Percentiles rank a stretch among this genome's conserved stretches.
phyloP scores from a whole-genome alignment of 2,888 invertebrate species.

The Athripsodes cinereus region DNA sequence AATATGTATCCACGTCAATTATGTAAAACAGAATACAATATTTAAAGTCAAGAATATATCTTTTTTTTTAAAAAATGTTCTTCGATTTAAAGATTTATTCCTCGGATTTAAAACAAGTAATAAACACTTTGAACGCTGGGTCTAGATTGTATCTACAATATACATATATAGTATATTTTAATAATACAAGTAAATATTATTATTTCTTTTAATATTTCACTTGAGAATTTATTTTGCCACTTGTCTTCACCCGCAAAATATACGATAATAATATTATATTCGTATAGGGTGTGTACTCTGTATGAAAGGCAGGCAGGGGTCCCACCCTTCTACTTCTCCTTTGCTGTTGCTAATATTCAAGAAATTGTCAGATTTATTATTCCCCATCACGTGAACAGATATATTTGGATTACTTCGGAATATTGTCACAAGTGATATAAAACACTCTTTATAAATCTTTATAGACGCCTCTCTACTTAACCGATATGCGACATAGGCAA shows the following conservation, averaged over 20 bases:
- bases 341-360: conserved; percentile 6
- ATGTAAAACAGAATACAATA: no score
- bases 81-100: no score
- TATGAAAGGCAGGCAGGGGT: no score
- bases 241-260: neutral
- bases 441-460: conserved; percentile 5
- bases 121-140: no score
- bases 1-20: no score
- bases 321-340: conserved; percentile 1
- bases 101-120: no score
- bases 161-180: no score
- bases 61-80: no score
- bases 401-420: conserved; percentile 8
- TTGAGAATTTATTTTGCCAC: neutral
- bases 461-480: neutral
- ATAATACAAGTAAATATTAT: no score
- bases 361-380: conserved; percentile 10
- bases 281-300: neutral
- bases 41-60: no score
- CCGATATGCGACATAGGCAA: no score
- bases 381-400: conserved; percentile 9
- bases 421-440: conserved; percentile 10
- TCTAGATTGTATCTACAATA: no score
- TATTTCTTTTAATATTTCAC: neutral
- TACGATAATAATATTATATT: neutral